Conservation (phyloP, 2,888 invertebrate genomes). For the Sarcophaga variegata region DNA sequence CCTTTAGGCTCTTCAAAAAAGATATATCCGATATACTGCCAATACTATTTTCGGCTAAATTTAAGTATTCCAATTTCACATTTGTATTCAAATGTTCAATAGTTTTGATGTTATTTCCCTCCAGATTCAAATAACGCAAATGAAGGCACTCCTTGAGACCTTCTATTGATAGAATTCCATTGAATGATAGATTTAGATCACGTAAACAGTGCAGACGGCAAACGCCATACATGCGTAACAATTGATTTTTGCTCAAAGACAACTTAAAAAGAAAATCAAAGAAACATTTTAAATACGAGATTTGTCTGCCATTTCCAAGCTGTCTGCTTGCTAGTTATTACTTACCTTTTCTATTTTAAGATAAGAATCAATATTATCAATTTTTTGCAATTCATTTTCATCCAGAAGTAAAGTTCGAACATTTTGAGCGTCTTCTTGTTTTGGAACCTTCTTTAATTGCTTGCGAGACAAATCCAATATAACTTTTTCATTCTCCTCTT, state of each 20-base stretch:
- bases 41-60: conserved; percentile 94
- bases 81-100: conserved; percentile 94
- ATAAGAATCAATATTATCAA: conserved; percentile 94
- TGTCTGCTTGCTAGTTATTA: not conserved
- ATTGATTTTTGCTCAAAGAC: conserved; percentile 92
- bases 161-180: conserved; percentile 94
- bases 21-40: conserved; percentile 92
- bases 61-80: conserved; percentile 90
- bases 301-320: not conserved
- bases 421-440: conserved; percentile 86
- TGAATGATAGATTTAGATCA: conserved; percentile 91
- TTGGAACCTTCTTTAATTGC: conserved; percentile 91
- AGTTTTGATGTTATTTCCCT: conserved; percentile 96
- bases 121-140: conserved; percentile 90
- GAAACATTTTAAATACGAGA: conserved; percentile 1
- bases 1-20: conserved; percentile 91
- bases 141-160: conserved; percentile 92
- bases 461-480: conserved; percentile 90
- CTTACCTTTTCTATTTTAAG: conserved; percentile 89
- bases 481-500: conserved; percentile 78
- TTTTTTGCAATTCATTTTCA: conserved; percentile 92
- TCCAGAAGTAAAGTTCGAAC: conserved; percentile 89
- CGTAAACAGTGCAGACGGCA: conserved; percentile 90
- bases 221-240: conserved; percentile 94
- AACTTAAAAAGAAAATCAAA: conserved; percentile 84